Percentiles rank a stretch among this genome's conserved stretches.
Conservation (phyloP, 35 echinoderm and acorn worm species). For the Ptychodera flava region DNA sequence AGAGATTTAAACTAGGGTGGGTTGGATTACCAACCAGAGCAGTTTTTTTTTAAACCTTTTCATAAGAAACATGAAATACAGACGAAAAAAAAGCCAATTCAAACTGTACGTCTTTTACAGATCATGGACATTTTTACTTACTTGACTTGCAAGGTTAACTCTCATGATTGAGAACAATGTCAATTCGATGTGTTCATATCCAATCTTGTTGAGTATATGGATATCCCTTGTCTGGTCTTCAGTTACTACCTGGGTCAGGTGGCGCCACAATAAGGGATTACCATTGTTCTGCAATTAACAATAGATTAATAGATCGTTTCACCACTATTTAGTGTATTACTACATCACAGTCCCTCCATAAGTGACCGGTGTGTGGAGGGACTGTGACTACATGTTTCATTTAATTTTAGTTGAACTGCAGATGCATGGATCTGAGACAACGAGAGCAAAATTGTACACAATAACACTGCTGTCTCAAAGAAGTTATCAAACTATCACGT, state of each 20-base stretch:
- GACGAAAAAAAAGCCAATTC: no score
- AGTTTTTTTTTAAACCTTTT: no score
- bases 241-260: neutral
- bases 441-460: no score
- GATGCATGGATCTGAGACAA: no score
- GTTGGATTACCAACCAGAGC: no score
- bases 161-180: conserved; percentile 37
- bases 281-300: neutral
- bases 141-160: conserved; percentile 4
- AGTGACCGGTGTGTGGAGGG: neutral
- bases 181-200: conserved; percentile 25
- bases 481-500: no score
- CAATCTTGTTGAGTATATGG: conserved; percentile 7
- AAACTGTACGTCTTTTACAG: no score
- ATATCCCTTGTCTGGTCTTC: neutral
- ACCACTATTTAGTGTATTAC: no score
- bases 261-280: neutral
- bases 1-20: no score
- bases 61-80: no score
- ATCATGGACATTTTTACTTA: neutral
- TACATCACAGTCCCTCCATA: neutral
- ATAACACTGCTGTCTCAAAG: no score
- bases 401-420: no score
- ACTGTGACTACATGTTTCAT: neutral
- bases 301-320: neutral